phyloP scores from a whole-genome alignment of 2,113 vertebrate genomes.

The Chionomys nivalis region DNA sequence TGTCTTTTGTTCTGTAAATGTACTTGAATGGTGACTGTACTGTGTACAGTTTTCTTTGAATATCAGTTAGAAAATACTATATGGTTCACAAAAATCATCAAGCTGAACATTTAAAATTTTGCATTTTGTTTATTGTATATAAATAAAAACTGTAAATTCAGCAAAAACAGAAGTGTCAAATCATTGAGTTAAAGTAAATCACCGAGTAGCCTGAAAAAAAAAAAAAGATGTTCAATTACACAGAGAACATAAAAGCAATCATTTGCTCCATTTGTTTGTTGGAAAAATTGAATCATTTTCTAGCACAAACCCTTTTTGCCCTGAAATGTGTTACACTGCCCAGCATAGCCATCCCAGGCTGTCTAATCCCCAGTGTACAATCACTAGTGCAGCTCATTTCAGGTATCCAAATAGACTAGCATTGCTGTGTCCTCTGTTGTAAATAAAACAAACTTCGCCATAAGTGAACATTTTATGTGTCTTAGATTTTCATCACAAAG shows the following conservation, averaged over 20 bases:
- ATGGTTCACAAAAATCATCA: background rate
- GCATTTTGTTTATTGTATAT: background rate
- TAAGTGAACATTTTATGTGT: slow-evolving; percentile 49
- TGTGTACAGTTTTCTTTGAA: background rate
- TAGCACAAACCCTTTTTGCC: slow-evolving; percentile 17
- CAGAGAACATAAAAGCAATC: slow-evolving; percentile 39
- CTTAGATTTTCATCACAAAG: slow-evolving; percentile 68
- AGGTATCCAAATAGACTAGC: slow-evolving; percentile 42
- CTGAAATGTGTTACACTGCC: slow-evolving; percentile 14
- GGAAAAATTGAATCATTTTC: slow-evolving; percentile 19
- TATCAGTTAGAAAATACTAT: background rate
- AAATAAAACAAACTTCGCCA: slow-evolving; percentile 57
- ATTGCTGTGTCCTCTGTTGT: slow-evolving; percentile 42
- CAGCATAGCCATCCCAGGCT: background rate
- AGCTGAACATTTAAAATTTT: background rate
- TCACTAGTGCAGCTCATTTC: slow-evolving; percentile 17
- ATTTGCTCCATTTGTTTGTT: slow-evolving; percentile 38
- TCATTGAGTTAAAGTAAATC: background rate
- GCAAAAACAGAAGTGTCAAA: background rate
- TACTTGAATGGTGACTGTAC: background rate
- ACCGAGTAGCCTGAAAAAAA: background rate
- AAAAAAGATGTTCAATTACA: background rate
- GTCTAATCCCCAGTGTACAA: slow-evolving; percentile 49
- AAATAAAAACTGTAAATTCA: slow-evolving; percentile 1
- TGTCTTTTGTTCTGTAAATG: background rate